Evolutionary conservation across 1,140 invertebrate species (phyloP).

Genomic region (Papilio glaucus): DNA sequence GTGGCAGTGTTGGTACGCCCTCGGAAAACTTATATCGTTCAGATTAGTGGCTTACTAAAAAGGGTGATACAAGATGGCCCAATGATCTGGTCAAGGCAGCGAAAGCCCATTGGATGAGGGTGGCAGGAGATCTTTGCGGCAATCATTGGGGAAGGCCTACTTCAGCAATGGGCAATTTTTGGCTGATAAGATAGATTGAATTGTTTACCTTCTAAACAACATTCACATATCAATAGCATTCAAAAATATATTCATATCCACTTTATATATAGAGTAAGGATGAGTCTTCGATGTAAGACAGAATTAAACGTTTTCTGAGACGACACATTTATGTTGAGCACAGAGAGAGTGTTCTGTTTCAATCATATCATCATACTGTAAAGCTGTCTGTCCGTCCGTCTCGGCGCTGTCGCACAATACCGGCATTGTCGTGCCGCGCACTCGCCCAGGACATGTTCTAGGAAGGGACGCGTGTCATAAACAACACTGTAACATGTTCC

Average conservation of each 20-base stretch:
- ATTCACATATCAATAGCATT: too few species aligned
- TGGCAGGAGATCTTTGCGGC: too few species aligned
- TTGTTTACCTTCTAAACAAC: too few species aligned
- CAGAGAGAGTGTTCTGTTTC: conserved; percentile 38
- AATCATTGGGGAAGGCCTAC: too few species aligned
- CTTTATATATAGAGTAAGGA: not conserved
- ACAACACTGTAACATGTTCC: conserved; percentile 37
- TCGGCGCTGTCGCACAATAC: conserved; percentile 47
- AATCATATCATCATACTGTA: conserved; percentile 48
- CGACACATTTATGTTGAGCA: conserved; percentile 34
- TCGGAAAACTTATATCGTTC: too few species aligned
- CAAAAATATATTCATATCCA: not conserved
- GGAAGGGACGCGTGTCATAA: conserved; percentile 39
- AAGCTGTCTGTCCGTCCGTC: conserved; percentile 52
- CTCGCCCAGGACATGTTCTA: conserved; percentile 36
- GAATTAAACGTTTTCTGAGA: conserved; percentile 31
- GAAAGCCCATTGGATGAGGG: too few species aligned
- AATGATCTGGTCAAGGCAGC: too few species aligned
- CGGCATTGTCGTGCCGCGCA: conserved; percentile 43
- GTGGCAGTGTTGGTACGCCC: too few species aligned
- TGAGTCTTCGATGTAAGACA: conserved; percentile 1
- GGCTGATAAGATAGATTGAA: too few species aligned
- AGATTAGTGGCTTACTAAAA: too few species aligned
- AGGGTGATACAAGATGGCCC: too few species aligned
- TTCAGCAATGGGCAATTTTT: too few species aligned